A percentile compares a stretch with the other conserved stretches of the same genome.
These are phyloP conservation scores for Bubalus kerabau DNA, from an alignment of 2,113 vertebrate species.

Conservation along the genomic window DNA sequence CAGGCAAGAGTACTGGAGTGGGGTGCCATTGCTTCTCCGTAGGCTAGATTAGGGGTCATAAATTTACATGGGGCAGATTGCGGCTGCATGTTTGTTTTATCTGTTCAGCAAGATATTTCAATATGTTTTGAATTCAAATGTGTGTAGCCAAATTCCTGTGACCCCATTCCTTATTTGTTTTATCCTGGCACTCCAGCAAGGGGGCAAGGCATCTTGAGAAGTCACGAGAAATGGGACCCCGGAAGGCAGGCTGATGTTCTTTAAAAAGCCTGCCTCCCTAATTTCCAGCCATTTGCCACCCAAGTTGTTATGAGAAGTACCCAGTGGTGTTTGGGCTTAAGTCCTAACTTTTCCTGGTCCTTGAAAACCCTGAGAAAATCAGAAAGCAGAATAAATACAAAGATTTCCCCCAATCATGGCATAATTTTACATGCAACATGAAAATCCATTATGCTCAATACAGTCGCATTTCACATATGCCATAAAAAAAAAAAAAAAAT, in stretches of 20 bases:
- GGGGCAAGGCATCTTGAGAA: accelerated
- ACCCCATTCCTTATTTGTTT: background rate
- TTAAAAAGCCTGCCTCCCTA: background rate
- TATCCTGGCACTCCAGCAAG: background rate
- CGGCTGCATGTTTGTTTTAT: background rate
- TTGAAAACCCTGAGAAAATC: background rate
- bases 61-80: background rate
- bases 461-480: background rate
- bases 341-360: background rate
- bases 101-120: background rate
- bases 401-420: background rate
- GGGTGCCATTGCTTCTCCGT: too few relatives aligned
- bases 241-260: background rate
- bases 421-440: background rate
- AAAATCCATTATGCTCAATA: background rate
- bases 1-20: too few relatives aligned
- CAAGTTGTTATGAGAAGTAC: background rate
- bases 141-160: background rate
- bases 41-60: background rate
- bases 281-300: background rate
- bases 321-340: background rate
- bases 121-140: background rate
- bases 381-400: background rate
- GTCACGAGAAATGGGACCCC: accelerated
- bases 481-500: background rate